Evolutionary conservation across 1,140 invertebrate species (phyloP).

Genomic region (Formica selysi): DNA sequence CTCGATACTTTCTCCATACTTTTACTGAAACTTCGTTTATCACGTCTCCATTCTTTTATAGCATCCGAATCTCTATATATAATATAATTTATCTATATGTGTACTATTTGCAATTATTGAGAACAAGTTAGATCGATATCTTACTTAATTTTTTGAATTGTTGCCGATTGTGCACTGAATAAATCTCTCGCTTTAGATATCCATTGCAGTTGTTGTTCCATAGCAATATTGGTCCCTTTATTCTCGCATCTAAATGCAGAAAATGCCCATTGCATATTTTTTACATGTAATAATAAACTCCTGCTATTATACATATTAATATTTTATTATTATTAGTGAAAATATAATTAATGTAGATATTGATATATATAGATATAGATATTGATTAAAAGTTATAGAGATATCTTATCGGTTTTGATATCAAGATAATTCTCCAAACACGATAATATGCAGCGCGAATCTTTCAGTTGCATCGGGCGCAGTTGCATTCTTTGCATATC

Average conservation of each 20-base stretch:
- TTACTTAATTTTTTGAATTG: slow-evolving; percentile 79
- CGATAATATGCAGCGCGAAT: slow-evolving; percentile 75
- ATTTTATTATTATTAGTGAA: slow-evolving; percentile 11
- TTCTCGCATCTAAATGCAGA: slow-evolving; percentile 73
- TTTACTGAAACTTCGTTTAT: slow-evolving; percentile 75
- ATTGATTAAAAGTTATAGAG: background rate
- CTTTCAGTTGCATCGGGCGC: slow-evolving; percentile 75
- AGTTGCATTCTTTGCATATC: slow-evolving; percentile 76
- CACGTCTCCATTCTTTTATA: slow-evolving; percentile 77
- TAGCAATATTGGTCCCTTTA: slow-evolving; percentile 62
- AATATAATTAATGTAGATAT: background rate
- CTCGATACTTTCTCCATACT: slow-evolving; percentile 76
- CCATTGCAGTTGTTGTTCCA: slow-evolving; percentile 70
- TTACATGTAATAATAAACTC: slow-evolving; percentile 29
- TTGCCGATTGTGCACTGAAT: slow-evolving; percentile 68
- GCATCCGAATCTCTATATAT: slow-evolving; percentile 73
- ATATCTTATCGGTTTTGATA: slow-evolving; percentile 57
- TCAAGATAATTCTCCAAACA: slow-evolving; percentile 80
- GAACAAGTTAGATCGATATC: slow-evolving; percentile 32
- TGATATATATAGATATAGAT: background rate
- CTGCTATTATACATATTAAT: background rate
- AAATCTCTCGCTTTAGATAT: slow-evolving; percentile 75
- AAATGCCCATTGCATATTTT: slow-evolving; percentile 36
- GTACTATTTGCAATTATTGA: slow-evolving; percentile 24
- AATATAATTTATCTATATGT: background rate